Conservation (phyloP, 2,797 vertebrate species). For the Sebastes kiyomatsui region DNA sequence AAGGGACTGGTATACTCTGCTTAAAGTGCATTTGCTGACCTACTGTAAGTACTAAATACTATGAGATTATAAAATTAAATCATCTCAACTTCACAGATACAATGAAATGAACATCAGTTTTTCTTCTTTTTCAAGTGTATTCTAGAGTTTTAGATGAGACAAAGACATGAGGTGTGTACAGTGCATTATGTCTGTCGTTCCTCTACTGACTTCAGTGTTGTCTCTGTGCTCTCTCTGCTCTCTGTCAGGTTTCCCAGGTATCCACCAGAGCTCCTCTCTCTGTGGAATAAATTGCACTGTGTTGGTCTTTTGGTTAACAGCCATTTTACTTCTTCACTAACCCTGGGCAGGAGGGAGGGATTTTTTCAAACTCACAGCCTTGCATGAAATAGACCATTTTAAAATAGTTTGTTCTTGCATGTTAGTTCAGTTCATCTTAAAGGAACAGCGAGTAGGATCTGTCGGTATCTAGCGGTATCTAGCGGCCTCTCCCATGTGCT, state of each 20-base stretch:
- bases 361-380: neutral
- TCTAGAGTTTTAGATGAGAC: neutral
- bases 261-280: neutral
- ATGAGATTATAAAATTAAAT: neutral
- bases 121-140: neutral
- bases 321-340: neutral
- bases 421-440: too few species aligned
- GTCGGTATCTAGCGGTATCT: too few species aligned
- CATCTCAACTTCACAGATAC: neutral
- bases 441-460: too few species aligned
- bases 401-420: neutral
- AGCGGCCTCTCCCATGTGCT: too few species aligned
- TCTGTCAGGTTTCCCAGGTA: slow-evolving; percentile 37
- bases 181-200: neutral
- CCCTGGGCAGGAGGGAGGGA: neutral
- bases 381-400: neutral
- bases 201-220: neutral
- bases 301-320: slow-evolving; percentile 39
- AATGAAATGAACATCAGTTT: neutral
- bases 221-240: neutral
- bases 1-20: too few species aligned
- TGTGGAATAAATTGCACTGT: neutral
- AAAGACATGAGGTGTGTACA: neutral
- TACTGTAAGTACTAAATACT: neutral
- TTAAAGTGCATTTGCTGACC: too few species aligned